Evolutionary conservation across 2,113 vertebrate genomes (phyloP), one percentile per base, ranked within the genome.

Genomic region (Ifrita kowaldi): DNA sequence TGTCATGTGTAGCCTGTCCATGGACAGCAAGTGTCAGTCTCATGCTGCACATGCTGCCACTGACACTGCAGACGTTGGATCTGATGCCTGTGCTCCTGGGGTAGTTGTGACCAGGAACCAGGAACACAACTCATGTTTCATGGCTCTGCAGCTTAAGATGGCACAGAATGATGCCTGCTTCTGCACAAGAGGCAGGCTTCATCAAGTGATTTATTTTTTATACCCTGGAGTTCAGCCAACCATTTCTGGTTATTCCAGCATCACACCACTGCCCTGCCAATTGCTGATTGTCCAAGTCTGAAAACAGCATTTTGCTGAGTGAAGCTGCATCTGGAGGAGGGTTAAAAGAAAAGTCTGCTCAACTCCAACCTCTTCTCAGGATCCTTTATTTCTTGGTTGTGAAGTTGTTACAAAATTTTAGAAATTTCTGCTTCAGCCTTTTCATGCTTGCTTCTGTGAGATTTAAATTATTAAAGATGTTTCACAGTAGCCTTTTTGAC

Each of bases 11-110:
- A 67, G 68, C 50, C 30, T 4, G 8, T 18, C 64, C 17, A 11
- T 3, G 27, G 73, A 28, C 32, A 55, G 63, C 3, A 3, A 76
- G 35, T 32, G 3, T 62, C 81, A 70, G 79, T 17, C 42, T 57
- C 42, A 4, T 0, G 2, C 30, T 41, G 44, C 68, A 42, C 33
- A 4, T 1, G 0, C 24, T 60, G 69, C 11, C 60, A 60, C 41
- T 32, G 42, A 35, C 11, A 42, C 37, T 28, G 60, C 46, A 32
- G 39, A 33, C 46, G 27, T 0, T 46, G 33, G 35, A 57, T 55
- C 59, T 82, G 50, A n/a, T 21, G 16, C 32, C 22, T 7, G 26
- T 30, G 49, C 63, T 84, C 73, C 28, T 18, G 53, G 11, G 18
- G 32, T 24, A 55, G 35, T 2, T 64, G 75, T 30, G 32, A 35